Percentiles rank a stretch among this genome's conserved stretches.
Evolutionary conservation across 2,888 invertebrate genomes (phyloP).

Genomic region (Octonoba sinensis): DNA sequence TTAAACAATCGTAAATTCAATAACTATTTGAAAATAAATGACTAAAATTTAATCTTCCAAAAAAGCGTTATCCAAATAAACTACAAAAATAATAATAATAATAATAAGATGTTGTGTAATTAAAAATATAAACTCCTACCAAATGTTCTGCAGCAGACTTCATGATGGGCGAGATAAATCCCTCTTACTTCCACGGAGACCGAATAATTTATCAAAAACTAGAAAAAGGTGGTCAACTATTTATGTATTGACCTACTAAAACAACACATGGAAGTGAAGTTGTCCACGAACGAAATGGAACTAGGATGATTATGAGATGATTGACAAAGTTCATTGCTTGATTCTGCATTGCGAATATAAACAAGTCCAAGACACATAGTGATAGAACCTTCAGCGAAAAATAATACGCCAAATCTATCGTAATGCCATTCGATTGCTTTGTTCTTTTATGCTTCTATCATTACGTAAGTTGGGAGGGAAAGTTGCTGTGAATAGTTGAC

Average conservation of each 20-base stretch:
- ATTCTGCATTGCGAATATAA: slow-evolving; percentile 8
- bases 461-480: slow-evolving; percentile 35
- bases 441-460: slow-evolving; percentile 29
- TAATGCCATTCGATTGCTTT: slow-evolving; percentile 24
- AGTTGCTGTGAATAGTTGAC: slow-evolving; percentile 22
- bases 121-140: no score
- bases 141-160: no score
- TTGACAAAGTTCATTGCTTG: slow-evolving; percentile 49
- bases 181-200: no score
- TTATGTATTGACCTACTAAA: slow-evolving; percentile 46
- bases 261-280: slow-evolving; percentile 15
- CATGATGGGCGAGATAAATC: no score
- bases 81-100: no score
- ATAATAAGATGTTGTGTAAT: neutral
- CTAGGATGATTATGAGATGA: slow-evolving; percentile 32
- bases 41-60: no score
- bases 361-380: neutral
- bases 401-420: neutral
- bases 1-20: no score
- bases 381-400: neutral
- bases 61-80: no score
- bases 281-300: slow-evolving; percentile 27
- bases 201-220: no score
- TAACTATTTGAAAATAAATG: no score
- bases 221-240: slow-evolving; percentile 14